Conservation (phyloP, 2,797 vertebrate species). For the Podarcis lilfordi region DNA sequence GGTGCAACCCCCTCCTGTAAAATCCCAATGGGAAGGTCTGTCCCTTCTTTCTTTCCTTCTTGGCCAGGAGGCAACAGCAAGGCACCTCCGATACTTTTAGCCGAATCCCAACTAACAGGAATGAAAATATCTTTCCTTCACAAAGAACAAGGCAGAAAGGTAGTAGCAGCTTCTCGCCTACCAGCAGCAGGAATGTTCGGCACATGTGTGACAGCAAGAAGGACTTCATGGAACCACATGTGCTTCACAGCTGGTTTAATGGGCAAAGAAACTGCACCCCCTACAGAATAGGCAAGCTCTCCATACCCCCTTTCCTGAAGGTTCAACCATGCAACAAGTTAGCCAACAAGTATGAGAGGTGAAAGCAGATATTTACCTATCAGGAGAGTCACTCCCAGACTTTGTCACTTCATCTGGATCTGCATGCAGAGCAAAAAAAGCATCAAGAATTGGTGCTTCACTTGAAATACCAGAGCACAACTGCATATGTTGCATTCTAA, state of each 20-base stretch:
- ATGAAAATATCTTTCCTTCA: background rate
- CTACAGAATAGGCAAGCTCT: background rate
- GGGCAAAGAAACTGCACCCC: background rate
- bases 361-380: background rate
- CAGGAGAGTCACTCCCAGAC: background rate
- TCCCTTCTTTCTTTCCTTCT: background rate
- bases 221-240: too few species aligned
- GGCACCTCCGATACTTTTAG: background rate
- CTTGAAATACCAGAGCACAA: background rate
- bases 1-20: background rate
- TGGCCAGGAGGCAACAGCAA: too few species aligned
- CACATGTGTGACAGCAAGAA: background rate
- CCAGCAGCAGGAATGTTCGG: too few species aligned
- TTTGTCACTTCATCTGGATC: background rate
- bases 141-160: background rate
- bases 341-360: background rate
- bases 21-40: background rate
- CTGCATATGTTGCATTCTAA: background rate
- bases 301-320: background rate
- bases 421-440: background rate
- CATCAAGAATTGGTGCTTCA: too few species aligned
- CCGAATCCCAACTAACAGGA: background rate
- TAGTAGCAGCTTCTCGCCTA: background rate
- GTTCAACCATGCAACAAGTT: background rate
- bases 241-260: too few species aligned